Evolutionary conservation across 1,140 invertebrate species (phyloP).

Genomic region (Rhysida immarginata): DNA sequence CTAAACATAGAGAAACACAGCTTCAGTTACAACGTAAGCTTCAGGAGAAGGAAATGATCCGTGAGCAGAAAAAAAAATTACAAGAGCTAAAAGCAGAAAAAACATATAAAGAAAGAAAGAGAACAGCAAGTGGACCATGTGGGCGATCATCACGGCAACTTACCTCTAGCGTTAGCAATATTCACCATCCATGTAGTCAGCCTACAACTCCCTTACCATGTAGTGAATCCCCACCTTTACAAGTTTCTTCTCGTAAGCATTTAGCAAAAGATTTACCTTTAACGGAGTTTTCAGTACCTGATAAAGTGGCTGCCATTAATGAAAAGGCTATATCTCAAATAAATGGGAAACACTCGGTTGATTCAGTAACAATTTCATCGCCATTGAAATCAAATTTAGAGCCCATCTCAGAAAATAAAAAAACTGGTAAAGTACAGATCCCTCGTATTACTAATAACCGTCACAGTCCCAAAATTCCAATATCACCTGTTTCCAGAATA

Average conservation of each 20-base stretch:
- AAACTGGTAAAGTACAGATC: slow-evolving; percentile 15
- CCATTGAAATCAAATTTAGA: too few species aligned
- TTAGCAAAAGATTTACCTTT: too few species aligned
- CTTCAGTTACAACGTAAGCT: slow-evolving; percentile 48
- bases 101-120: slow-evolving; percentile 18
- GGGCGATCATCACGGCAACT: neutral
- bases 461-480: slow-evolving; percentile 11
- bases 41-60: slow-evolving; percentile 49
- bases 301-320: too few species aligned
- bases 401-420: neutral
- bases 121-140: neutral
- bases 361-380: too few species aligned
- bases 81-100: slow-evolving; percentile 33
- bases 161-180: neutral
- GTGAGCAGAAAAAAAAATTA: slow-evolving; percentile 52
- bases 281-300: too few species aligned
- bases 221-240: neutral
- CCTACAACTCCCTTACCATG: neutral
- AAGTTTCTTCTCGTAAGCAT: too few species aligned
- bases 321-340: too few species aligned
- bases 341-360: too few species aligned
- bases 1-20: slow-evolving; percentile 43
- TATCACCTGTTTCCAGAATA: neutral
- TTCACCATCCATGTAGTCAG: neutral
- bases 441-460: slow-evolving; percentile 15